Evolutionary conservation across 92 coral and sea anemone genomes (phyloP).

Genomic region (Epizoanthus fatuus): DNA sequence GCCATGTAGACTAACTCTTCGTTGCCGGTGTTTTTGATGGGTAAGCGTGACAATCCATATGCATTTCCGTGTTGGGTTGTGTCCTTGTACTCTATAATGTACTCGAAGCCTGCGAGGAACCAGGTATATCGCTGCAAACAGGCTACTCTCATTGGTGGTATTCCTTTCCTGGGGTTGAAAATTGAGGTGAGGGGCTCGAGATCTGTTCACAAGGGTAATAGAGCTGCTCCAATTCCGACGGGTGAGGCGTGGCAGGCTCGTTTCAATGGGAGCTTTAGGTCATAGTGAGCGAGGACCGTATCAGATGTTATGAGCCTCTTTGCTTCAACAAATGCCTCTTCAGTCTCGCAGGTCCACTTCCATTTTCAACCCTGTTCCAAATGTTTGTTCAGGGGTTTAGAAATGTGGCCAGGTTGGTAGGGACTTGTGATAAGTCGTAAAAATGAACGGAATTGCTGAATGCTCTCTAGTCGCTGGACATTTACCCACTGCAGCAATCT

Average conservation of each 20-base stretch:
- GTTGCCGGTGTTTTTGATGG: neutral
- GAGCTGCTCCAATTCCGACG: slow-evolving; percentile 63
- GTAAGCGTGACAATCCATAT: neutral
- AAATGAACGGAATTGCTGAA: slow-evolving; percentile 61
- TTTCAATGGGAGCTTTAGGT: slow-evolving; percentile 45
- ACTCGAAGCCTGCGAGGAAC: slow-evolving; percentile 41
- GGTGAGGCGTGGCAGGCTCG: slow-evolving; percentile 61
- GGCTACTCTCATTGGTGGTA: slow-evolving; percentile 74
- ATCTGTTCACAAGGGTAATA: slow-evolving; percentile 24
- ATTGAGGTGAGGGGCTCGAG: slow-evolving; percentile 45
- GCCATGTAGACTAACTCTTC: neutral
- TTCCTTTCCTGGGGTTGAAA: slow-evolving; percentile 68
- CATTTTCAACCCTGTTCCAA: slow-evolving; percentile 20
- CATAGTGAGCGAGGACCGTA: slow-evolving; percentile 67
- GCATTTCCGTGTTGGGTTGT: neutral
- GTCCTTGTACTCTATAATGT: neutral
- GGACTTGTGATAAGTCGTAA: slow-evolving; percentile 60
- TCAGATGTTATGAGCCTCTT: neutral
- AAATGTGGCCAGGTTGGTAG: slow-evolving; percentile 57
- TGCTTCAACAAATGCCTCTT: no score
- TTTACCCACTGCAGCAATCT: slow-evolving; percentile 48
- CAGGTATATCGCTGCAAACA: slow-evolving; percentile 36
- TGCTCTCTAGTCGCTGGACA: slow-evolving; percentile 52
- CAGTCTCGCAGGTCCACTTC: slow-evolving; percentile 8
- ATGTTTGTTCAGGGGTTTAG: slow-evolving; percentile 54